A percentile compares a stretch with the other conserved stretches of the same genome.
Conservation (phyloP, 1,140 invertebrate species). For the Drosophila funebris region DNA sequence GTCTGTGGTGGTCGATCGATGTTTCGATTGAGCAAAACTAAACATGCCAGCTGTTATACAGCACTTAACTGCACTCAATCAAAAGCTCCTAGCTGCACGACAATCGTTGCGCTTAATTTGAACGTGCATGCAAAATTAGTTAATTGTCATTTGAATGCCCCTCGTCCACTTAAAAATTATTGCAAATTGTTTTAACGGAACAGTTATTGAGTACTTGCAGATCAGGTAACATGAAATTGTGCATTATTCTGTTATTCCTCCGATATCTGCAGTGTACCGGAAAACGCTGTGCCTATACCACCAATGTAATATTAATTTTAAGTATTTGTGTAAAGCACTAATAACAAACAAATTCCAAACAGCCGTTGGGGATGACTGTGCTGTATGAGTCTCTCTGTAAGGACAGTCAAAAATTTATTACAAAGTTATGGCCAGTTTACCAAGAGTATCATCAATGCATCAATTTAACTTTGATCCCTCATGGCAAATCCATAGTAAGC, state of each 20-base stretch:
- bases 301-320: background rate
- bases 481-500: slow-evolving; percentile 23
- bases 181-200: background rate
- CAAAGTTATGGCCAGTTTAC: background rate
- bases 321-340: too few species aligned
- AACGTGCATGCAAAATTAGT: slow-evolving; percentile 7
- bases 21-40: background rate
- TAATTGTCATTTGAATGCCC: background rate
- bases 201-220: background rate
- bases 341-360: background rate
- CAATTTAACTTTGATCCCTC: slow-evolving; percentile 14
- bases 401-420: background rate
- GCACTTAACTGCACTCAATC: background rate
- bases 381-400: slow-evolving; percentile 23
- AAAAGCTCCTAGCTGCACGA: slow-evolving; percentile 7
- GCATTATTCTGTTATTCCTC: background rate
- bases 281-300: background rate
- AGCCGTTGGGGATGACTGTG: slow-evolving; percentile 21
- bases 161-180: background rate
- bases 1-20: slow-evolving; percentile 9
- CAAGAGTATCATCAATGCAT: slow-evolving; percentile 20
- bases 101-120: background rate
- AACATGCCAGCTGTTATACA: background rate
- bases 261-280: background rate
- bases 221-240: background rate